phyloP scores from a whole-genome alignment of 2,113 vertebrate genomes.

The Phylloscopus trochiloides region DNA sequence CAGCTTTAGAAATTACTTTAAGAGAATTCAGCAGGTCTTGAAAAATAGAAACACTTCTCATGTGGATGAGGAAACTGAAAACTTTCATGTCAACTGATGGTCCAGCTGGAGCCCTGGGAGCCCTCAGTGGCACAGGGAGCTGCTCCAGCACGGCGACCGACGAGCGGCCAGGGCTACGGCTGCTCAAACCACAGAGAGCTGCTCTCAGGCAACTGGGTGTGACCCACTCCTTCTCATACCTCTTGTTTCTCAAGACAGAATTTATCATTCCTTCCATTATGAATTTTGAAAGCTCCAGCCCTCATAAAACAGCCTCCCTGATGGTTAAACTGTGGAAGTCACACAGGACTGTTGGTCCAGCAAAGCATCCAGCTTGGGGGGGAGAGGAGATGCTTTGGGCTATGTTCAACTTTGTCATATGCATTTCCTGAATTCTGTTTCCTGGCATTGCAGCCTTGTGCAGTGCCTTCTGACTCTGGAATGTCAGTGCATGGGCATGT shows the following conservation, averaged over 20 bases:
- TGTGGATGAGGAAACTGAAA: background rate
- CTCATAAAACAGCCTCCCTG: background rate
- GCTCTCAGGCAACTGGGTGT: background rate
- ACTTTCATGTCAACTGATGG: background rate
- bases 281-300: background rate
- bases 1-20: background rate
- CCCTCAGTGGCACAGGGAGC: background rate
- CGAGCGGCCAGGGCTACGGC: fast-evolving
- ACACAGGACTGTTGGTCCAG: background rate
- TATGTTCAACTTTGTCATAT: fast-evolving
- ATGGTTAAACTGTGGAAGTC: background rate
- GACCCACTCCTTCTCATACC: background rate
- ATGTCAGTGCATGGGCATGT: fast-evolving
- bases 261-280: background rate
- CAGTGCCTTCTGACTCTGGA: background rate
- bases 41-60: background rate
- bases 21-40: background rate
- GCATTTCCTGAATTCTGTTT: background rate
- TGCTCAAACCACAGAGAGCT: background rate
- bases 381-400: background rate
- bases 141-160: fast-evolving
- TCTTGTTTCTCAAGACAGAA: background rate
- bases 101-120: background rate
- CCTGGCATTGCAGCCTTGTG: background rate
- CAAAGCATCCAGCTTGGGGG: too few relatives aligned